Percentiles rank a stretch among this genome's conserved stretches.
phyloP scores from a whole-genome alignment of 1,140 invertebrate genomes.

The Neotoxoptera formosana region DNA sequence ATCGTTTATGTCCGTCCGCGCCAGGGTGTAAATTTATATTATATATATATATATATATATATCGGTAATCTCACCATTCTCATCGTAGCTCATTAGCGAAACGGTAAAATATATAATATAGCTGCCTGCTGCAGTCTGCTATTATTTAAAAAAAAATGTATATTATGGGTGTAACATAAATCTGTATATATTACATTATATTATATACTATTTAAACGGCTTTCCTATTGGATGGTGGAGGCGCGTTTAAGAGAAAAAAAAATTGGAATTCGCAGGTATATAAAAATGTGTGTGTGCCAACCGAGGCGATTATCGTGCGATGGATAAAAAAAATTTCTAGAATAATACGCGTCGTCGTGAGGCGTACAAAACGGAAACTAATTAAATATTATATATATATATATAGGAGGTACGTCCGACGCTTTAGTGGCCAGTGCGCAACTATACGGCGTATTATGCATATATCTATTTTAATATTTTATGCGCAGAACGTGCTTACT shows the following conservation, averaged over 20 bases:
- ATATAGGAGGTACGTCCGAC: not conserved
- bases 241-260: not conserved
- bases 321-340: not conserved
- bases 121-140: not conserved
- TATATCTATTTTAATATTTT: not conserved
- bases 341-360: slow-evolving; percentile 22
- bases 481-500: not conserved
- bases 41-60: not conserved
- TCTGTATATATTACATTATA: not conserved
- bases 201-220: not conserved
- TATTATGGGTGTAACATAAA: not conserved
- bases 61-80: not conserved
- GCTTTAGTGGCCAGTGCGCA: not conserved
- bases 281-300: not conserved
- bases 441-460: not conserved
- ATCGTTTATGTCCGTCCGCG: not conserved
- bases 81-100: not conserved
- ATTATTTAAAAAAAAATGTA: not conserved
- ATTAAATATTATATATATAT: not conserved
- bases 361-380: slow-evolving; percentile 10
- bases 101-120: not conserved
- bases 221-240: not conserved
- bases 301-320: not conserved
- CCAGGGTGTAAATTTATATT: not conserved
- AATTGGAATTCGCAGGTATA: not conserved